Base-by-base conservation (phyloP, 2,888 invertebrate species). In the Spisula subtruncata region DNA sequence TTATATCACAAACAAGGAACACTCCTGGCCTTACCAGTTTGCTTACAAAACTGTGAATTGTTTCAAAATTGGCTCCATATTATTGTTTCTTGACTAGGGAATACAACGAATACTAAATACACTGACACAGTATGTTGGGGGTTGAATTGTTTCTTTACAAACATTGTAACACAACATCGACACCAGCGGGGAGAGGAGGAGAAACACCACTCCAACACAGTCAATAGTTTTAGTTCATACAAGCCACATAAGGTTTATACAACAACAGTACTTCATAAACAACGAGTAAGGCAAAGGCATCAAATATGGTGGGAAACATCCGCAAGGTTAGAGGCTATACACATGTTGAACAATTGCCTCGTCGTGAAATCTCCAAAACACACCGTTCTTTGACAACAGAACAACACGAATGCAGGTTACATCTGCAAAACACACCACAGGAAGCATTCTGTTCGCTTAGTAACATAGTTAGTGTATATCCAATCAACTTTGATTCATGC, bases 241-340 rank as follows among this genome's bases (percentile, higher is more conserved):
- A 75, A 75, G 75, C 75, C 16, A 75, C 75, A 75, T 29, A 12
- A 35, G n/a, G 41, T 41, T 75, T 16, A 18, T 75, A 75, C 75
- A 75, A 75, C 75, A 75, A 35, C 18, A 25, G 32, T 75, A 75
- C 75, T 32, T 75, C 75, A 75, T 32, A 75, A 35, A 75, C 75
- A 75, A 75, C 75, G 75, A 75, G 12, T 75, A 75, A 35, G 75
- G 75, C 75, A 75, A n/a, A n/a, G n/a, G n/a, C n/a, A n/a, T n/a
- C n/a, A n/a, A 32, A 75, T 32, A 75, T 35, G 75, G 75, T 35
- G 75, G 75, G 29, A 75, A 18, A 75, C 16, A 16, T 32, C 75
- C 75, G 35, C 35, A 75, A 35, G 32, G 75, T 35, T 16, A 32
- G 35, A 75, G 32, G 32, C 75, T 35, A 75, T 25, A 75, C 75